These are phyloP conservation scores for Aptenodytes patagonicus DNA, from an alignment of 2,113 vertebrate species.

Conservation along the genomic window DNA sequence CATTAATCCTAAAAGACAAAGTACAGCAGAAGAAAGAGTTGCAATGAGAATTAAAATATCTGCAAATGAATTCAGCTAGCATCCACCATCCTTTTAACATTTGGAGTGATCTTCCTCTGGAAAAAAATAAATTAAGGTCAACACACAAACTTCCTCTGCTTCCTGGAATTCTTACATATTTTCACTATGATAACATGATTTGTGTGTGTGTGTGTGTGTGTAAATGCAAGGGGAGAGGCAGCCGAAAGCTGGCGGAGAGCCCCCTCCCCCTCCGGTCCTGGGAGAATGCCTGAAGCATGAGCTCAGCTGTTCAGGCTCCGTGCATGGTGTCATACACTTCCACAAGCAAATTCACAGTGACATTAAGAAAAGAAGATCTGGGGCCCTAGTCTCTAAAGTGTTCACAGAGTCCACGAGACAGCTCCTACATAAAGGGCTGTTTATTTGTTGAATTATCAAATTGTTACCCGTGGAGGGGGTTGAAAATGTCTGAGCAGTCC, in stretches of 20 bases:
- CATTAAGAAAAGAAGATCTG: constrained; percentile 61
- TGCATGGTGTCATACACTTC: constrained; percentile 69
- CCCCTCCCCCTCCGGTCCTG: constrained; percentile 55
- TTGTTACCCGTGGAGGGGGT: neutral
- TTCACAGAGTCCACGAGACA: constrained; percentile 9
- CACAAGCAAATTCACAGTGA: constrained; percentile 74
- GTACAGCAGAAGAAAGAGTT: neutral
- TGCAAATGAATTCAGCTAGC: neutral
- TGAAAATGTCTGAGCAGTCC: neutral
- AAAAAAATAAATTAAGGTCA: constrained; percentile 59
- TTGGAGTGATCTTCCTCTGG: constrained; percentile 36
- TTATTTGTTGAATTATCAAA: constrained; percentile 26
- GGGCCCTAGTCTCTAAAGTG: constrained; percentile 23
- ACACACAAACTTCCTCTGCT: constrained; percentile 65
- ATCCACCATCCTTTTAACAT: neutral
- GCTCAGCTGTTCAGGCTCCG: constrained; percentile 67
- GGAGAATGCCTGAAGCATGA: constrained; percentile 75
- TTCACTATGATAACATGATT: constrained; percentile 70
- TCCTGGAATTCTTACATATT: constrained; percentile 74
- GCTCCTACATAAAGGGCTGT: constrained; percentile 16
- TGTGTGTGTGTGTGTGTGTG: constrained; percentile 40
- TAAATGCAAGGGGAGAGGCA: constrained; percentile 49
- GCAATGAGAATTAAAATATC: constrained; percentile 10
- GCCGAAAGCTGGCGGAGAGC: constrained; percentile 27
- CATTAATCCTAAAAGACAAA: neutral